Evolutionary conservation across 2,888 invertebrate species (phyloP).

Genomic region (Pegoplata infirma): DNA sequence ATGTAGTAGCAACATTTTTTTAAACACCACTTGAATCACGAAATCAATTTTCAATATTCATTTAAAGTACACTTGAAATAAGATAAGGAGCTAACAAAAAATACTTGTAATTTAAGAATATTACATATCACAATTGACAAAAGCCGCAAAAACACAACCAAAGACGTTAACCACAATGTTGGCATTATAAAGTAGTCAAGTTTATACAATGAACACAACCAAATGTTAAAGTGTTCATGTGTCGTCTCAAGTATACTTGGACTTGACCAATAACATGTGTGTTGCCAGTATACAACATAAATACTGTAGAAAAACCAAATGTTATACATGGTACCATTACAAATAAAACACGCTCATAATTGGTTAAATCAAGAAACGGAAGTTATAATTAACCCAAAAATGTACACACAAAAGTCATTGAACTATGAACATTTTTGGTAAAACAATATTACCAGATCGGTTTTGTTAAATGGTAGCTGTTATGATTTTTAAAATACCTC

Average conservation of each 20-base stretch:
- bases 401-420: conserved; percentile 1
- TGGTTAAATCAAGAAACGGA: conserved; percentile 21
- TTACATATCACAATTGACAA: background rate
- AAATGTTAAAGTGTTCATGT: background rate
- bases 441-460: background rate
- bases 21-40: conserved; percentile 19
- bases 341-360: conserved; percentile 6
- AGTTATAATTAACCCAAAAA: conserved; percentile 5
- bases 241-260: conserved; percentile 43
- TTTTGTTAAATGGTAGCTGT: too few relatives aligned
- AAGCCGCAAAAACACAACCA: conserved; percentile 1
- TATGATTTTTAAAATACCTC: too few relatives aligned
- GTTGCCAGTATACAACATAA: background rate
- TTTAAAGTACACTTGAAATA: conserved; percentile 34
- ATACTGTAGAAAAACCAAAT: background rate
- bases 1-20: background rate
- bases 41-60: conserved; percentile 42
- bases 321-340: background rate
- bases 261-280: conserved; percentile 53
- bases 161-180: background rate
- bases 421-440: background rate
- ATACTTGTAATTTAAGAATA: conserved; percentile 26
- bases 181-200: background rate
- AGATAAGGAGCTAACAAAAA: background rate
- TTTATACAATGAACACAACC: background rate